Base-by-base conservation (phyloP, 2,113 vertebrate species). In the Agelaius tricolor region DNA sequence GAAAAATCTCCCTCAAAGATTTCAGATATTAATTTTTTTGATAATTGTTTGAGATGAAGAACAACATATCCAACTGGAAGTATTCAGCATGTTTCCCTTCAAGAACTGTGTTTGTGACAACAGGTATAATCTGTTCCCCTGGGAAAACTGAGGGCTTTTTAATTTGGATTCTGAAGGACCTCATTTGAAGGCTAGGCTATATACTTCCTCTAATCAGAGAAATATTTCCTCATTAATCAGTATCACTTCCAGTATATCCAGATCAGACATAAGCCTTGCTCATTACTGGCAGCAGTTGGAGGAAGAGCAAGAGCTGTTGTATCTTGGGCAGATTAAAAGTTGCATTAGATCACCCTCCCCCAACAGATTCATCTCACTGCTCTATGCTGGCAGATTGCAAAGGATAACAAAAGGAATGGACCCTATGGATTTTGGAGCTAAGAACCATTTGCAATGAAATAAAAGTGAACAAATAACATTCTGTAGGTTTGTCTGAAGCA, bases 221-320 rank as follows among this genome's bases (percentile, higher is more conserved):
- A 93, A 35, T 86, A 80, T 72, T 89, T 93, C 35, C 75, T 91
- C 51, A 51, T 91, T 86, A 85, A 55, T 85, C 55, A 52, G 11
- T 89, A 62, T 62, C 63, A n/a, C 37, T 89, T 93, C 58, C 55
- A 67, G 44, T 91, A 95, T 89, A 66, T 84, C 51, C 74, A 94
- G 49, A 58, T 89, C 57, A 84, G 49, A 68, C 12, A 8, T 78
- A 94, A 87, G 46, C 69, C 58, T 87, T 87, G 59, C 89, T 85
- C 14, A 14, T 82, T 84, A 93, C 69, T 94, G n/a, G 23, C 43
- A 87, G 54, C 82, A 79, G 46, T 5, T 89, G 65, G 33, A 87
- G 39, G 55, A 90, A 76, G 23, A 77, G 22, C 31, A 76, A 46
- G 46, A 85, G 51, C 30, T 1, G 0, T 46, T 76, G 2, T 73